Evolutionary conservation across 2,113 vertebrate genomes (phyloP), one percentile per base, ranked within the genome.

Genomic region (Caranx melampygus): DNA sequence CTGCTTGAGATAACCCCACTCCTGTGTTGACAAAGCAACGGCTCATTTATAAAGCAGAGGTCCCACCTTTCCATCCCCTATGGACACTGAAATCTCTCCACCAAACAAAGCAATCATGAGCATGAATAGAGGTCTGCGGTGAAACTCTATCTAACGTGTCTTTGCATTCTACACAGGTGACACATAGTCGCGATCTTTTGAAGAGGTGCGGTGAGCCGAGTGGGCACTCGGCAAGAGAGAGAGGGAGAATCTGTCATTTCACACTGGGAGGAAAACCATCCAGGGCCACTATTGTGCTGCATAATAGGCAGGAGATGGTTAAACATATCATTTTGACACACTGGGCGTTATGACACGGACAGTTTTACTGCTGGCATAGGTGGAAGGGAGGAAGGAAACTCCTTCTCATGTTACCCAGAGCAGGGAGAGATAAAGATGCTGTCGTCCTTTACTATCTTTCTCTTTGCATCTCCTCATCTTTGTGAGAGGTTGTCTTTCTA

Each of bases 321-420:
- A 60, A 88, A 94, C 91, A 93, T 88, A 88, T 94, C 88, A 91
- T 89, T 92, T 88, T 94, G 92, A 92, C 91, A 93, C 67, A 33
- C 45, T 85, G 79, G 86, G 92, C 75, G 67, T 91, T 92, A 87
- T 92, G 87, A 92, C 87, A 91, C n/a, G 1, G 82, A 87, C 87
- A 88, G 85, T 87, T 93, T 94, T 90, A 92, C 85, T 87, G 87
- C 89, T 83, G 78, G 73, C 72, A 75, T 76, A 51, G 85, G 84
- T 84, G 79, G 54, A 83, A 62, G 42, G 74, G 61, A 80, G 76
- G 72, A 85, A 86, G 90, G 84, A 92, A 90, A 89, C 82, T 60
- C 57, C 51, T 31, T 81, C 87, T 94, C 69, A 33, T 67, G 78
- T 91, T 93, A 88, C 91, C 57, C 26, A n/a, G 62, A 76, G 54